Evolutionary conservation across 2,797 vertebrate genomes (phyloP).

Genomic region (Pseudocheirus occidentalis): DNA sequence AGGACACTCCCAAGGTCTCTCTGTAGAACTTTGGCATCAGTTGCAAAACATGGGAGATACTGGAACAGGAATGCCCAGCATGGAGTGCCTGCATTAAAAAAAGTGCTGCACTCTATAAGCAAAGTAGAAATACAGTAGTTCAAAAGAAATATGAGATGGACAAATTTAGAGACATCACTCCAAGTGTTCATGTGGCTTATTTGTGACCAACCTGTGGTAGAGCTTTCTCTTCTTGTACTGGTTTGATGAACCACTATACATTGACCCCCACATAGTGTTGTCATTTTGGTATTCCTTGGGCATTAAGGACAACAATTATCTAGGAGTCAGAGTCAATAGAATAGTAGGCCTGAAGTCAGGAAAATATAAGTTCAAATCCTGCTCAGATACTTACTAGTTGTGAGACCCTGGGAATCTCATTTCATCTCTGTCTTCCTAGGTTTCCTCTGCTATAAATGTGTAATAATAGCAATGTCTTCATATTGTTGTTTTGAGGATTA

Average conservation of each 20-base stretch:
- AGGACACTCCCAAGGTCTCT: background rate
- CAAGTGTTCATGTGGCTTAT: background rate
- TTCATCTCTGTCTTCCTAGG: background rate
- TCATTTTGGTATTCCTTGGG: background rate
- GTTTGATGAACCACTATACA: background rate
- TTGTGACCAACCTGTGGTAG: no score
- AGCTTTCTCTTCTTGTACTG: background rate
- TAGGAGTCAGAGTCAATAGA: no score
- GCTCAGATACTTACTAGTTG: no score
- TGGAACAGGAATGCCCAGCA: background rate
- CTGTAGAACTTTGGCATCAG: background rate
- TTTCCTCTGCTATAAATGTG: background rate
- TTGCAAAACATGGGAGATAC: background rate
- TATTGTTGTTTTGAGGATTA: background rate
- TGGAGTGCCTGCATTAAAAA: background rate
- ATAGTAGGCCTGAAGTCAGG: no score
- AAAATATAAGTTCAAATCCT: no score
- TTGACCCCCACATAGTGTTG: background rate
- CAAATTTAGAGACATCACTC: background rate
- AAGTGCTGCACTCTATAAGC: background rate
- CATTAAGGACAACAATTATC: no score
- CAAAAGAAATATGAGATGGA: background rate
- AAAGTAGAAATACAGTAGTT: background rate
- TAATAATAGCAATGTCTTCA: background rate
- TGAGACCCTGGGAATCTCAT: no score